Evolutionary conservation across 2,888 invertebrate genomes (phyloP).

Genomic region (Anarsia innoxiella): DNA sequence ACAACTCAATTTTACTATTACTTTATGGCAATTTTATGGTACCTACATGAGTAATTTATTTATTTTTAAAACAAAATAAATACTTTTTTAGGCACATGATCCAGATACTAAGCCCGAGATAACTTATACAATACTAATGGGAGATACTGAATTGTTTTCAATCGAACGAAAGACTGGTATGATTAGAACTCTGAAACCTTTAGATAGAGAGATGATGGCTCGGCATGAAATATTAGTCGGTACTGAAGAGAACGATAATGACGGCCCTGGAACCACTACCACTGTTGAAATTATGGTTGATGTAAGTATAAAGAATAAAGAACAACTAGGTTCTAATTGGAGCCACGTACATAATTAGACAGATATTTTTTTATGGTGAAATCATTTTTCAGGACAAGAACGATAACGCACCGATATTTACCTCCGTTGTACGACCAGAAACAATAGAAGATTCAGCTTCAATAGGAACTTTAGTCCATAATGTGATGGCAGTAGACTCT

Average conservation of each 20-base stretch:
- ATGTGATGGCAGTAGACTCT: constrained; percentile 85
- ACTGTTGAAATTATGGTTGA: constrained; percentile 83
- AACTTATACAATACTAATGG: constrained; percentile 88
- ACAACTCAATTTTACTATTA: too few relatives aligned
- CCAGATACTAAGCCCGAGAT: constrained; percentile 87
- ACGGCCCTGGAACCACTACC: constrained; percentile 81
- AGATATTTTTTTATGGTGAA: too few relatives aligned
- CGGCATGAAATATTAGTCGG: constrained; percentile 86
- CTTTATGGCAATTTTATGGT: too few relatives aligned
- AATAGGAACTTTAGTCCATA: constrained; percentile 86
- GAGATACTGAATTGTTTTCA: constrained; percentile 86
- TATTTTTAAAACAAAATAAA: not conserved
- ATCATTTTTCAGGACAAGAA: constrained; percentile 84
- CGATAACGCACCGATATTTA: constrained; percentile 91
- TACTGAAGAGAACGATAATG: constrained; percentile 86
- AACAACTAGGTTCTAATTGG: too few relatives aligned
- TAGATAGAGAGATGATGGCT: constrained; percentile 86
- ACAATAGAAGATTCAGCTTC: constrained; percentile 88
- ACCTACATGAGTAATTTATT: too few relatives aligned
- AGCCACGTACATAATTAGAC: too few relatives aligned
- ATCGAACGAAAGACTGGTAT: constrained; percentile 88
- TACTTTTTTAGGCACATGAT: constrained; percentile 80
- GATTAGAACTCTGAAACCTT: constrained; percentile 82
- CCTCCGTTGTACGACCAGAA: constrained; percentile 86
- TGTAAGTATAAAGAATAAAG: constrained; percentile 56